Evolutionary conservation across 2,888 invertebrate species (phyloP).

Genomic region (Chorisops tibialis): DNA sequence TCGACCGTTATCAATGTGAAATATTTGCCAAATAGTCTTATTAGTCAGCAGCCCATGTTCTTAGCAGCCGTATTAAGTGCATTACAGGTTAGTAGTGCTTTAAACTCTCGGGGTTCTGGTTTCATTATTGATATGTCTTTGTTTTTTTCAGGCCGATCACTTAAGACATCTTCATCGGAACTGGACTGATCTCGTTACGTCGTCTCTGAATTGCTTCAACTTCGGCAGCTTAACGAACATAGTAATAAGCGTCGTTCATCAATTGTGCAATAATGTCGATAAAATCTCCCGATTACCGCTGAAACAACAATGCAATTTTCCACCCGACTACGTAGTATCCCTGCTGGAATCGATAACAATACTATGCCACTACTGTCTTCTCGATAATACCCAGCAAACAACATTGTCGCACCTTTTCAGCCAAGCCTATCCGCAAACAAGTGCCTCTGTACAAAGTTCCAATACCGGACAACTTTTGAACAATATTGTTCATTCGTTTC

Average conservation of each 20-base stretch:
- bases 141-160: constrained; percentile 54
- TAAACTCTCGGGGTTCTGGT: background rate
- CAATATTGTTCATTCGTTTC: constrained; percentile 77
- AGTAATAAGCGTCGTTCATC: constrained; percentile 73
- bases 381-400: constrained; percentile 60
- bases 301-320: constrained; percentile 49
- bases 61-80: constrained; percentile 74
- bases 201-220: constrained; percentile 75
- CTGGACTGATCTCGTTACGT: constrained; percentile 78
- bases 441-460: constrained; percentile 55
- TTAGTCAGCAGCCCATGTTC: constrained; percentile 81
- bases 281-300: constrained; percentile 53
- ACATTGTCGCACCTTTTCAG: constrained; percentile 57
- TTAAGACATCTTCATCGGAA: constrained; percentile 73
- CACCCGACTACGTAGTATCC: constrained; percentile 75
- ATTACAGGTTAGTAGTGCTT: constrained; percentile 54
- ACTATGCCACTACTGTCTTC: constrained; percentile 74
- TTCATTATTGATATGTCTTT: background rate
- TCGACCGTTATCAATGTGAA: constrained; percentile 54
- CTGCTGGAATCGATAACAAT: constrained; percentile 75
- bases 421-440: constrained; percentile 56
- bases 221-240: constrained; percentile 69
- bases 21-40: constrained; percentile 62
- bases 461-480: constrained; percentile 72
- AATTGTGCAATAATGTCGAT: constrained; percentile 69